Base-by-base conservation (phyloP, 2,888 invertebrate genomes). In the Agrotis ipsilon region DNA sequence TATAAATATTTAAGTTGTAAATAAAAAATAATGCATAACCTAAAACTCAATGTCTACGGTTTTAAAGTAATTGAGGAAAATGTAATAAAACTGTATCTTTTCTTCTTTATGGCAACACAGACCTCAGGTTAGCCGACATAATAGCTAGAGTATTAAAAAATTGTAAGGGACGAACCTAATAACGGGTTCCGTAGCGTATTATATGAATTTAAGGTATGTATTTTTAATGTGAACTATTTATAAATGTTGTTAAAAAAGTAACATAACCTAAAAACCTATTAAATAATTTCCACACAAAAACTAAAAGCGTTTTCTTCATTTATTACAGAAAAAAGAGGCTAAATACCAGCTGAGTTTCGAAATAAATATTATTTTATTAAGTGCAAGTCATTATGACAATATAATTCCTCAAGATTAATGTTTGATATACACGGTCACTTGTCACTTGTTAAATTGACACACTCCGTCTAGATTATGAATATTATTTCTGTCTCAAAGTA, bases 371-470 rank as follows among this genome's bases (percentile, higher is more conserved):
- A 46, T 48, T 48, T 48, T 24, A 24, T 18, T 11, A 55, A 18
- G 5, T 67, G 68, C 75, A 39, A 57, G 55, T 67, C 68, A 57
- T 46, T 45, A 5, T 39, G 45, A 68, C 49, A 24, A 0, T 52
- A 18, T 39, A 49, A 75, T 75, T 57, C 68, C 39, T 51, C 45
- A 39, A 75, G 45, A 46, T 27, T 27, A 24, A 64, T 57, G 51
- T 75, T 75, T 75, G 49, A 39, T 39, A 66, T 45, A 52, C 55
- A 57, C 55, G 45, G 45, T 75, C 72, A 72, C 45, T 68, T 58
- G 49, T 57, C 68, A 18, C 49, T 9, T 43, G 24, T 32, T 57
- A 27, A 67, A 75, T 75, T 45, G 24, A 39, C 45, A 65, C 21
- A 55, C 19, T 66, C 43, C 45, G 46, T 51, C 62, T 72, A 32